Evolutionary conservation across 2,113 vertebrate species (phyloP), one percentile per base, ranked within the genome.

Genomic region (Gallinago paraguaiae): DNA sequence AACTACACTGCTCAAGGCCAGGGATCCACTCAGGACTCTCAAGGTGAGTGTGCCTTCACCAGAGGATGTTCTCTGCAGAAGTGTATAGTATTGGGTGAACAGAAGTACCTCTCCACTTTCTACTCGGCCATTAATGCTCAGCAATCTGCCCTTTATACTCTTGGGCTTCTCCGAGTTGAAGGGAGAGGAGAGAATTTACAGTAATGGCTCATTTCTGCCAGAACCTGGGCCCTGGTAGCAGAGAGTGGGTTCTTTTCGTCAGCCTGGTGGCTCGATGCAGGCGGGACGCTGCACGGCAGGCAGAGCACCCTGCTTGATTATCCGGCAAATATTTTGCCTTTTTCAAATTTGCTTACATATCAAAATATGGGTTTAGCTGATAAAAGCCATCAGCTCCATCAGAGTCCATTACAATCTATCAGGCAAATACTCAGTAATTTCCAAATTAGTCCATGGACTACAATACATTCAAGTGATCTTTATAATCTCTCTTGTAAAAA

Each of bases 331-430:
- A 95, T 88, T 97, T 96, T 96, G 51, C 90, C 90, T 82, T 90
- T 94, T 96, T 81, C 88, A 95, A 87, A 96, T 96, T 94, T 96
- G 79, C 74, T 96, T 95, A 89, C 93, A 61, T 93, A 96, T 63
- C 90, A 96, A 96, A 97, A 97, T 81, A 93, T 76, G 94, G 69
- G 59, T 80, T 96, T 93, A 90, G 83, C 88, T 93, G 97, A 97
- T 96, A 97, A 93, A 97, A 95, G 69, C 43, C 93, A 94, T 93
- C 72, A 88, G 79, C 93, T 91, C 79, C 84, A 92, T 96, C 94
- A 92, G 80, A 95, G 72, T 90, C 91, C 78, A 92, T 94, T 95
- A 93, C 61, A 92, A 53, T 86, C 82, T 88, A 93, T 76, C 94
- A 93, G 63, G 48, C 30, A 94, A 95, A 97, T 82, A 96, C 45